Evolutionary conservation across 1,140 invertebrate species (phyloP).

Genomic region (Drosophila equinoxialis): DNA sequence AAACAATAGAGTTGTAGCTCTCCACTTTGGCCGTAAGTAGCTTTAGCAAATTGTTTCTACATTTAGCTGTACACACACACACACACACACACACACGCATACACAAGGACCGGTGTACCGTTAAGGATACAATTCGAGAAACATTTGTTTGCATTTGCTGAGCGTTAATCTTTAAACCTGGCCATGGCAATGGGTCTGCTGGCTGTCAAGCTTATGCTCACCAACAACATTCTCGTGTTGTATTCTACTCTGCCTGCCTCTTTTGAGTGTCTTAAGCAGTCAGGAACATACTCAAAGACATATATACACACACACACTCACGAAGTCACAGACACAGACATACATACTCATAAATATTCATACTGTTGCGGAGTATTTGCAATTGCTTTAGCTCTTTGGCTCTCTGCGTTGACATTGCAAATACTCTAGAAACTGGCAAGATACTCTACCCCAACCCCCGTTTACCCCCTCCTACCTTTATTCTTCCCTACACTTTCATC

Average conservation of each 20-base stretch:
- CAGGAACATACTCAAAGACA: constrained; percentile 22
- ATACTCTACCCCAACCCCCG: background rate
- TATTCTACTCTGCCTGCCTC: background rate
- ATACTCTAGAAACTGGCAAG: constrained; percentile 46
- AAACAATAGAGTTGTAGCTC: constrained; percentile 54
- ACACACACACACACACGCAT: constrained; percentile 13
- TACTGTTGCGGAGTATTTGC: constrained; percentile 66
- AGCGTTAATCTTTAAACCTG: constrained; percentile 66
- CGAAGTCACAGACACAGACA: constrained; percentile 30
- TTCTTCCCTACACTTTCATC: background rate
- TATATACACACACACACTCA: constrained; percentile 18
- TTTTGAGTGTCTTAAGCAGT: constrained; percentile 72
- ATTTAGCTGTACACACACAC: constrained; percentile 21
- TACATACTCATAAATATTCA: constrained; percentile 75
- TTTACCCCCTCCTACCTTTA: background rate
- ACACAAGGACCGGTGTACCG: background rate
- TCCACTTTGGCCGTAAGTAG: constrained; percentile 46
- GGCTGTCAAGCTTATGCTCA: constrained; percentile 25
- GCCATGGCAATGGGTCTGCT: constrained; percentile 33
- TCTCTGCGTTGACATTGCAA: constrained; percentile 62
- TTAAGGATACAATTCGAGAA: constrained; percentile 23
- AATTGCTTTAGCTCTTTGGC: constrained; percentile 59
- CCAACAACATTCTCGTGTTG: no score
- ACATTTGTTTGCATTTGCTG: constrained; percentile 53
- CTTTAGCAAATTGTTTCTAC: constrained; percentile 34